These are phyloP conservation scores for Hesperophylax magnus DNA, from an alignment of 1,140 invertebrate species.

Conservation along the genomic window DNA sequence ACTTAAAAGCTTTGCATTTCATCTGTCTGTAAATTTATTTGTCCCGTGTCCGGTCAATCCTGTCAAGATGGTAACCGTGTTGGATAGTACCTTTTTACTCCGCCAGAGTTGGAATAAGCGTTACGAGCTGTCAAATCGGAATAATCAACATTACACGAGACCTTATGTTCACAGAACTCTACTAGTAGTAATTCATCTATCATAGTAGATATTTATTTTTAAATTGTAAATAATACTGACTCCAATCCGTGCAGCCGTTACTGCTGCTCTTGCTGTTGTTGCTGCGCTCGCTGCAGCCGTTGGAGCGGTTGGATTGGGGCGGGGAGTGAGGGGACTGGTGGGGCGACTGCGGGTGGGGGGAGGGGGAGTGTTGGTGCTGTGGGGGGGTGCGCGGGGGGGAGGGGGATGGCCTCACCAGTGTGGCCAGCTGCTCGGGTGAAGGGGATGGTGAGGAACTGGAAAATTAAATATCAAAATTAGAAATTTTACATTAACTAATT, in stretches of 20 bases:
- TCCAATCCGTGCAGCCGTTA: conserved; percentile 55
- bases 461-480: background rate
- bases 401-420: conserved; percentile 39
- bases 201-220: no score
- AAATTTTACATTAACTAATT: no score
- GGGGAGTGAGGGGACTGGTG: conserved; percentile 40
- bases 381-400: conserved; percentile 44
- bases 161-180: no score
- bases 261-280: conserved; percentile 32
- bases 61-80: no score
- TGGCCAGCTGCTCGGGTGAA: conserved; percentile 48
- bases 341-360: conserved; percentile 30
- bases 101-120: no score
- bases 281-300: conserved; percentile 53
- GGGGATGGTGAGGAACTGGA: conserved; percentile 56
- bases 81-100: no score
- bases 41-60: no score
- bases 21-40: no score
- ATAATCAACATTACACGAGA: no score
- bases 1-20: no score
- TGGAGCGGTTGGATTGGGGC: conserved; percentile 51
- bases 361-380: conserved; percentile 10
- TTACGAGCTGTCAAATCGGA: no score
- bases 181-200: no score
- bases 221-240: conserved; percentile 32